These are phyloP conservation scores for Calameuta filiformis DNA, from an alignment of 2,888 invertebrate genomes.

Conservation along the genomic window DNA sequence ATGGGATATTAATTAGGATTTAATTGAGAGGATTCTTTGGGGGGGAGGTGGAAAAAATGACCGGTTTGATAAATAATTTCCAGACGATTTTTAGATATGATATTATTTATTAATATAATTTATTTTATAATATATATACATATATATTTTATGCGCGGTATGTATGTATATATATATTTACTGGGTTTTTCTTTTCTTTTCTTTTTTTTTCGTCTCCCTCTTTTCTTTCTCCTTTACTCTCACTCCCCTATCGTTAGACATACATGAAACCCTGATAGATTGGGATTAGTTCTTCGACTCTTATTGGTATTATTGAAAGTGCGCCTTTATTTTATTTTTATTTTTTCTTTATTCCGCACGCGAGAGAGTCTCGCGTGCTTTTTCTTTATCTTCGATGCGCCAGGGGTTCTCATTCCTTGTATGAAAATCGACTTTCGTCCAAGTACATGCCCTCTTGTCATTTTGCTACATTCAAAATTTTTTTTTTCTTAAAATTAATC, in stretches of 20 bases:
- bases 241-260: constrained; percentile 49
- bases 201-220: no score
- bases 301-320: not conserved
- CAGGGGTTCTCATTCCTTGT: not conserved
- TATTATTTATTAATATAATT: constrained; percentile 62
- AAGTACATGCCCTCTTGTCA: not conserved
- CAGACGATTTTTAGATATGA: constrained; percentile 37
- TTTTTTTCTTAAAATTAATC: not conserved
- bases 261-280: constrained; percentile 61
- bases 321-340: not conserved
- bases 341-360: not conserved
- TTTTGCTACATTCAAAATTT: not conserved
- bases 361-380: not conserved
- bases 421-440: not conserved
- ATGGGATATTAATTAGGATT: not conserved
- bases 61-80: not conserved
- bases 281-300: constrained; percentile 44
- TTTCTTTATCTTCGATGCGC: not conserved
- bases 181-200: not conserved
- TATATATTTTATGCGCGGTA: constrained; percentile 45
- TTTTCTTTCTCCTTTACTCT: constrained; percentile 30
- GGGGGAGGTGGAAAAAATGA: not conserved
- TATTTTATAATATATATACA: constrained; percentile 59
- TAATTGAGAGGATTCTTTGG: not conserved
- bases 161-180: constrained; percentile 33